Conservation (phyloP, 2,888 invertebrate species). For the Trichacis sp. region DNA sequence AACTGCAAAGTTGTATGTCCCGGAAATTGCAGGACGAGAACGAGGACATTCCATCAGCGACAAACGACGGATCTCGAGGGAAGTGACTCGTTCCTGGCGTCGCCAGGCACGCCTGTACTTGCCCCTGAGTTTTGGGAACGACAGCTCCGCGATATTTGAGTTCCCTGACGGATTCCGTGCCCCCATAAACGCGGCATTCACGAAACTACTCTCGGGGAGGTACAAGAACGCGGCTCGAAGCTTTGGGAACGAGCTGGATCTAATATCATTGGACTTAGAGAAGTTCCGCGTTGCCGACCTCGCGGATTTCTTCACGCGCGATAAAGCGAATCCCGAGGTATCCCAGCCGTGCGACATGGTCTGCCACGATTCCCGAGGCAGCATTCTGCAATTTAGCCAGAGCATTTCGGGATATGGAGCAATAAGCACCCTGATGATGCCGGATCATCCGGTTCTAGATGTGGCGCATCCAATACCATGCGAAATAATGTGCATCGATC, state of each 20-base stretch:
- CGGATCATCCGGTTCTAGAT: constrained; percentile 46
- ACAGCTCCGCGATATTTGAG: constrained; percentile 38
- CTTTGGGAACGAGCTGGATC: constrained; percentile 38
- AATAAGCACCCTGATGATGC: constrained; percentile 43
- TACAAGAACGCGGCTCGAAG: constrained; percentile 44
- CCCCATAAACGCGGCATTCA: constrained; percentile 44
- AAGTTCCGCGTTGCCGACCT: constrained; percentile 46
- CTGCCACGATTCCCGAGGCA: constrained; percentile 44
- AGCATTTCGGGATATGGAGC: constrained; percentile 29
- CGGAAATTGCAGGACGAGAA: background rate
- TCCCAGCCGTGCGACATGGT: constrained; percentile 48
- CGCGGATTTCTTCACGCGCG: constrained; percentile 37
- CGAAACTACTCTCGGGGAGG: constrained; percentile 43
- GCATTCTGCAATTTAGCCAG: constrained; percentile 43
- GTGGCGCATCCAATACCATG: constrained; percentile 39
- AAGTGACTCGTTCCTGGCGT: no score
- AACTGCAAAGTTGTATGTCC: no score
- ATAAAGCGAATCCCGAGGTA: constrained; percentile 39
- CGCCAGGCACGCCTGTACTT: constrained; percentile 36
- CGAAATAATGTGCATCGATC: constrained; percentile 43
- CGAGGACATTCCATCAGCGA: no score
- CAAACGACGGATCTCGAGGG: no score
- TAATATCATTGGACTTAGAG: constrained; percentile 43
- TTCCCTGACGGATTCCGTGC: constrained; percentile 47
- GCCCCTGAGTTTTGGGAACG: constrained; percentile 36